Conservation (phyloP, 2,888 invertebrate genomes). For the Biston betularia region DNA sequence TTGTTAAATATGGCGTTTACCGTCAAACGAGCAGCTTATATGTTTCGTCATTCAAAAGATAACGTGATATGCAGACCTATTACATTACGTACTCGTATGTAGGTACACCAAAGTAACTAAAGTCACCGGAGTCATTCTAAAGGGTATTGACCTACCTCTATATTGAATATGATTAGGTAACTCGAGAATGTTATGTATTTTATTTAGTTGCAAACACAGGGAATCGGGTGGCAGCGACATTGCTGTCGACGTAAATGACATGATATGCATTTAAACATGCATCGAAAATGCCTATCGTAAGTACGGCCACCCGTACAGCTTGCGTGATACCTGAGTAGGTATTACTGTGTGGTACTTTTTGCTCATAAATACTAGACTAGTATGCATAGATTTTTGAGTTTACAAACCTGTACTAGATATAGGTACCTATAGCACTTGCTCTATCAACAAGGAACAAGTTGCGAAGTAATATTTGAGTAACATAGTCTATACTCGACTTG, state of each 20-base stretch:
- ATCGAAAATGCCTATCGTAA: conserved; percentile 45
- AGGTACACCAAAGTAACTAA: not conserved
- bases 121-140: not conserved
- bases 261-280: conserved; percentile 50
- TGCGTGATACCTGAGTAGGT: conserved; percentile 35
- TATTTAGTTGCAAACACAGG: not conserved
- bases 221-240: conserved; percentile 44
- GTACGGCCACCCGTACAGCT: conserved; percentile 54
- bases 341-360: conserved; percentile 8
- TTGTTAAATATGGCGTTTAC: too few species aligned
- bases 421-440: not conserved
- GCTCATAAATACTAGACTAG: conserved; percentile 29
- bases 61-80: too few species aligned
- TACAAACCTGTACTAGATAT: not conserved
- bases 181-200: conserved; percentile 1
- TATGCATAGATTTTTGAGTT: not conserved
- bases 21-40: too few species aligned
- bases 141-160: conserved; percentile 1
- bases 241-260: conserved; percentile 54
- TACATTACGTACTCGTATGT: too few species aligned
- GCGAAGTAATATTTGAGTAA: not conserved
- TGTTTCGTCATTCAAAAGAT: too few species aligned
- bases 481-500: not conserved
- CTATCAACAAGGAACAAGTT: conserved; percentile 3
- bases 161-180: not conserved